A percentile compares a stretch with the other conserved stretches of the same genome.
phyloP scores from a whole-genome alignment of 1,140 invertebrate genomes.

The Amyelois transitella region DNA sequence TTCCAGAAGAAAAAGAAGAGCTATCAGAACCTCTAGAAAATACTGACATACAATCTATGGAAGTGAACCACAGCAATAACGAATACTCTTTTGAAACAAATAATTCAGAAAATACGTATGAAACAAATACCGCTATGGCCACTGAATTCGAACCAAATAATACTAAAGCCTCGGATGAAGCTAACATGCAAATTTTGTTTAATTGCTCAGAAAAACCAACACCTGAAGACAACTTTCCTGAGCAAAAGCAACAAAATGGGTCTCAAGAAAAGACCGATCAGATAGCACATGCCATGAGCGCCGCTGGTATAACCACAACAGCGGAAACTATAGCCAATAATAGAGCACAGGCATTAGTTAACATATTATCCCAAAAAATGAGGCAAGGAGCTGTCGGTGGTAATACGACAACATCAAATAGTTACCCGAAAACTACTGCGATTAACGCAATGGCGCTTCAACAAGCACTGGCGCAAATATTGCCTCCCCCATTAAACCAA shows the following conservation, averaged over 20 bases:
- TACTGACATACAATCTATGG: constrained; percentile 25
- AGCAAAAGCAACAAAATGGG: constrained; percentile 36
- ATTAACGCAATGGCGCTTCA: constrained; percentile 66
- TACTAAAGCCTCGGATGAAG: constrained; percentile 10
- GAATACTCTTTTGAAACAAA: constrained; percentile 42
- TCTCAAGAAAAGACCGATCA: constrained; percentile 53
- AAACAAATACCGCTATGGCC: constrained; percentile 25
- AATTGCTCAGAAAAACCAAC: constrained; percentile 18
- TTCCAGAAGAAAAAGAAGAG: constrained; percentile 35
- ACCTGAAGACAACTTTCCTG: constrained; percentile 12
- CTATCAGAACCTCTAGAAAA: constrained; percentile 23
- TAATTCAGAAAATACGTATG: constrained; percentile 25
- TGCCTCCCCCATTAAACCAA: constrained; percentile 65
- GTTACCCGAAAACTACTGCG: constrained; percentile 48
- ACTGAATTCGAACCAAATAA: constrained; percentile 32
- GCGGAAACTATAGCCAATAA: constrained; percentile 36
- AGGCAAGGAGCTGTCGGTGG: constrained; percentile 21
- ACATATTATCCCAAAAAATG: constrained; percentile 55
- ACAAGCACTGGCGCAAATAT: constrained; percentile 68
- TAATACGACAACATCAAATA: constrained; percentile 32
- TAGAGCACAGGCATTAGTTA: constrained; percentile 43
- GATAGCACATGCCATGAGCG: constrained; percentile 64
- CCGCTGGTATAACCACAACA: constrained; percentile 50
- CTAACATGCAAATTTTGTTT: constrained; percentile 17
- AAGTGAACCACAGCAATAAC: constrained; percentile 30